Evolutionary conservation across 2,113 vertebrate genomes (phyloP).

Genomic region (Phalacrocorax aristotelis): DNA sequence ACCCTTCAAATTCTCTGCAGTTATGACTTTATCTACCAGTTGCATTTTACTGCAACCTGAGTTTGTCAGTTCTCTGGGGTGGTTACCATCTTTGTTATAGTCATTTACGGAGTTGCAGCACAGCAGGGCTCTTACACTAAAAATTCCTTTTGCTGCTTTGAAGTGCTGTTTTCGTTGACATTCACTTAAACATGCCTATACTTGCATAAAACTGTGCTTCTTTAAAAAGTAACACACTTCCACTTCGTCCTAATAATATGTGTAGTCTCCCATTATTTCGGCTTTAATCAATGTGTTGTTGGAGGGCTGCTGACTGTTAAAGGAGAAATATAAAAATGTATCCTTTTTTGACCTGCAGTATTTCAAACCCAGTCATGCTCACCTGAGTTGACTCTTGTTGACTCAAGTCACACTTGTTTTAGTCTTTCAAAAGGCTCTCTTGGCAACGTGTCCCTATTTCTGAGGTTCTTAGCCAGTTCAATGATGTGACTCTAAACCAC

Average conservation of each 20-base stretch:
- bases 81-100: not conserved
- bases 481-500: not conserved
- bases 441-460: not conserved
- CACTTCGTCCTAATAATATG: not conserved
- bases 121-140: not conserved
- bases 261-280: not conserved
- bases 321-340: not conserved
- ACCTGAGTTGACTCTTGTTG: not conserved
- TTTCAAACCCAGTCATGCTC: not conserved
- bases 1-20: not conserved
- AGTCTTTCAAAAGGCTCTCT: not conserved
- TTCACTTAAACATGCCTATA: not conserved
- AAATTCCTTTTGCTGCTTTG: not conserved
- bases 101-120: not conserved
- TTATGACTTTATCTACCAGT: not conserved
- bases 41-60: not conserved
- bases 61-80: not conserved
- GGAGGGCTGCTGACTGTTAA: not conserved
- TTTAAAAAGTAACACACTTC: not conserved
- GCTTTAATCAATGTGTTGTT: not conserved
- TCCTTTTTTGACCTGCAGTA: not conserved
- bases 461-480: not conserved
- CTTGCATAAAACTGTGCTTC: not conserved
- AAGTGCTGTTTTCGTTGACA: not conserved
- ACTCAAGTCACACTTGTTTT: not conserved